phyloP scores from a whole-genome alignment of 2,888 invertebrate species.

The Nephrotoma appendiculata region DNA sequence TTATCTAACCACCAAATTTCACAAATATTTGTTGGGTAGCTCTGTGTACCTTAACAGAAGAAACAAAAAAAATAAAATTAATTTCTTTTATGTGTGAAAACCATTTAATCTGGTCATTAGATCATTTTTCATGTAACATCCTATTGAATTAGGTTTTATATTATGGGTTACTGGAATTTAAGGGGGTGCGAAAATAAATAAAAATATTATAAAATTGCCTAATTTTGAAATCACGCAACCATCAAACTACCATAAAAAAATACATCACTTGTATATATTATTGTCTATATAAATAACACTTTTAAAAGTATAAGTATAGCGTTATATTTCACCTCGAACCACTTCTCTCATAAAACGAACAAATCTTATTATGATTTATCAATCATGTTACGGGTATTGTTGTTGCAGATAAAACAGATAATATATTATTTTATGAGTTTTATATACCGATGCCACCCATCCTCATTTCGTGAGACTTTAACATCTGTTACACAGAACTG shows the following conservation, averaged over 20 bases:
- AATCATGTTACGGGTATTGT: not conserved
- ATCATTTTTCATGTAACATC: not conserved
- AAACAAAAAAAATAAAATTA: not conserved
- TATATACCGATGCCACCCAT: not conserved
- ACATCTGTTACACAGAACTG: not conserved
- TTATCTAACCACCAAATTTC: not conserved
- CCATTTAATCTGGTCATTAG: not conserved
- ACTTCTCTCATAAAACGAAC: not conserved
- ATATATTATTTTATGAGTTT: not conserved
- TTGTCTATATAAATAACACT: not conserved
- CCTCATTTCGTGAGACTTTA: not conserved
- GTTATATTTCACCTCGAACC: not conserved
- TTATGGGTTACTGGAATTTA: not conserved
- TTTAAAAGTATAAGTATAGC: not conserved
- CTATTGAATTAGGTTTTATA: not conserved
- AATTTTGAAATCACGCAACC: not conserved
- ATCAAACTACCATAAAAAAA: not conserved
- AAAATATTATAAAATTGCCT: not conserved
- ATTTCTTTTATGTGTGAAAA: not conserved
- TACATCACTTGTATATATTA: not conserved
- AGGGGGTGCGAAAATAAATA: not conserved
- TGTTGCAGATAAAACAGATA: not conserved
- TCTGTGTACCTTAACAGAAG: not conserved
- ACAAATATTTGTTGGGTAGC: not conserved
- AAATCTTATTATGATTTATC: not conserved